Evolutionary conservation across 2,113 vertebrate genomes (phyloP).

Genomic region (Todiramphus chloris): DNA sequence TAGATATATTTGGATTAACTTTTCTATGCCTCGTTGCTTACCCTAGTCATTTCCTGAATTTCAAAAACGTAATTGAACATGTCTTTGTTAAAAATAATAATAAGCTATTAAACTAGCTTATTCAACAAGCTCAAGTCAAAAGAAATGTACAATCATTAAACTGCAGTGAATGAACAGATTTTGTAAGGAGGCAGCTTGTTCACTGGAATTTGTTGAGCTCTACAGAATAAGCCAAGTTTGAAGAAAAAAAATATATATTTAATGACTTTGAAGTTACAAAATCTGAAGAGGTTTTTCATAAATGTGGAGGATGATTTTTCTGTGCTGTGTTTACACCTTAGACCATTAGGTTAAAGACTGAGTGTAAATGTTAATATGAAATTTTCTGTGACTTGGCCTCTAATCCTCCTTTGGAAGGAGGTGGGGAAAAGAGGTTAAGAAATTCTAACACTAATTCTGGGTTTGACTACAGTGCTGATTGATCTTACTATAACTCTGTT

Average conservation of each 20-base stretch:
- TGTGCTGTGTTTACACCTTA: neutral
- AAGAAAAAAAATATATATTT: conserved; percentile 1
- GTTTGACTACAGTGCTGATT: neutral
- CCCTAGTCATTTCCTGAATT: conserved; percentile 42
- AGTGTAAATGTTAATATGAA: neutral
- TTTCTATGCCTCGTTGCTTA: conserved; percentile 35
- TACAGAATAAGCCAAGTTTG: conserved; percentile 10
- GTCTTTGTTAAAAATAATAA: conserved; percentile 56
- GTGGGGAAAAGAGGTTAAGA: neutral
- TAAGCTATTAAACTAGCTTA: conserved; percentile 11
- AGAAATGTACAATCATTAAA: conserved; percentile 23
- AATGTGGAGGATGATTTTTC: neutral
- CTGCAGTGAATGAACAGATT: conserved; percentile 11
- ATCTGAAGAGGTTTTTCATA: conserved; percentile 2
- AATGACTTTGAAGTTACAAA: neutral
- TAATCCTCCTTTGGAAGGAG: neutral
- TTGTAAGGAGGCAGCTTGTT: conserved; percentile 33
- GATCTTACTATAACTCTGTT: neutral
- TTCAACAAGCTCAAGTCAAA: conserved; percentile 27
- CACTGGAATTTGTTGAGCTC: conserved; percentile 29
- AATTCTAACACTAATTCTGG: neutral
- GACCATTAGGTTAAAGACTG: neutral
- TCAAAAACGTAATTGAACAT: conserved; percentile 37
- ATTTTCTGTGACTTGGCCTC: neutral
- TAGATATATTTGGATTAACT: conserved; percentile 30